phyloP scores from a whole-genome alignment of 2,113 vertebrate species.

The Zosterops lateralis region DNA sequence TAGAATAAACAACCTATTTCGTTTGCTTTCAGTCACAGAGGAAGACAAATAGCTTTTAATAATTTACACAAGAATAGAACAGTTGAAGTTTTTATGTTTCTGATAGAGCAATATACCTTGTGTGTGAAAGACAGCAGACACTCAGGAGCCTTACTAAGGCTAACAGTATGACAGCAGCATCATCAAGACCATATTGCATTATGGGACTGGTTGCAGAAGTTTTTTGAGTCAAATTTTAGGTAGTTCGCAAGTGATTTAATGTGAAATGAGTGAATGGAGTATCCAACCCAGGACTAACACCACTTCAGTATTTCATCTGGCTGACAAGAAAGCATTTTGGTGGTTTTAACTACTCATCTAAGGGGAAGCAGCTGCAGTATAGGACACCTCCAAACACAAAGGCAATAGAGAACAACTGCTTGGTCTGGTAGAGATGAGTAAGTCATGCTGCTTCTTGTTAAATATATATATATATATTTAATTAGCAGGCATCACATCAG shows the following conservation, averaged over 20 bases:
- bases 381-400: background rate
- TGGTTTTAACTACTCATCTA: background rate
- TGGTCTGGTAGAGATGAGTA: background rate
- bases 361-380: background rate
- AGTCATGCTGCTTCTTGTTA: background rate
- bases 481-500: background rate
- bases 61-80: background rate
- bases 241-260: background rate
- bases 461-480: background rate
- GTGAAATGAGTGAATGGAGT: background rate
- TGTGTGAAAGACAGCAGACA: background rate
- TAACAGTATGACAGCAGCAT: background rate
- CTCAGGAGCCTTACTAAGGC: background rate
- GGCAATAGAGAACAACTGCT: background rate
- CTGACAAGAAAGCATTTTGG: background rate
- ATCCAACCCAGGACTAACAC: background rate
- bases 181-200: accelerated
- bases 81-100: background rate
- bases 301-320: background rate
- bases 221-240: background rate
- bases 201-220: background rate
- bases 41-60: background rate
- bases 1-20: background rate
- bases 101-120: background rate
- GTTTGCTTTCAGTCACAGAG: background rate